Evolutionary conservation across 2,888 invertebrate species (phyloP).

Genomic region (Loripinus fragilis): DNA sequence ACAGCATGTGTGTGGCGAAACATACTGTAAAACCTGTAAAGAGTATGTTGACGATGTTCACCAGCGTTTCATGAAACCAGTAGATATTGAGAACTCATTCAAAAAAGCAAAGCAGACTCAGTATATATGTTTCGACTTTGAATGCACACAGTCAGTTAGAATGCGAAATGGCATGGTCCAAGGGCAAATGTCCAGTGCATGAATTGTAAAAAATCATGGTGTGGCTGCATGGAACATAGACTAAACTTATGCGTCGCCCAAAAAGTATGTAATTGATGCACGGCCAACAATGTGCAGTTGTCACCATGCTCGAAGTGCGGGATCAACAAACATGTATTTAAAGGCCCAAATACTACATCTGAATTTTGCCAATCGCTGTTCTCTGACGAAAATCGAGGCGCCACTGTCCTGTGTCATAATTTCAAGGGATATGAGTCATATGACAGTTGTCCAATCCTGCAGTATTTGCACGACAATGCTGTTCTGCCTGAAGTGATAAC

Average conservation of each 20-base stretch:
- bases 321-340: conserved; percentile 38
- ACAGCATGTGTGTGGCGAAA: conserved; percentile 23
- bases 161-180: conserved; percentile 36
- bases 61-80: conserved; percentile 35
- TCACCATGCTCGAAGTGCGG: conserved; percentile 44
- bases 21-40: conserved; percentile 33
- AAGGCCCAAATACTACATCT: conserved; percentile 28
- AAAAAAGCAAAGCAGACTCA: neutral
- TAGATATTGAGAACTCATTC: neutral
- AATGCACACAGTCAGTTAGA: conserved; percentile 35
- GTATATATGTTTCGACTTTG: conserved; percentile 46
- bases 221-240: conserved; percentile 44
- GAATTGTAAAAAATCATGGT: conserved; percentile 47
- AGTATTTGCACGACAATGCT: conserved; percentile 40
- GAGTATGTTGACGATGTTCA: conserved; percentile 26
- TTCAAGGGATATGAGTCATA: conserved; percentile 47
- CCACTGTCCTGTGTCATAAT: conserved; percentile 37
- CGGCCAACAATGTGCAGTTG: conserved; percentile 18
- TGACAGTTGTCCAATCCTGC: conserved; percentile 42
- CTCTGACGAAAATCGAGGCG: neutral
- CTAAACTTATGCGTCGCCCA: conserved; percentile 52
- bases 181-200: conserved; percentile 25
- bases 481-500: conserved; percentile 41
- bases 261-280: conserved; percentile 46
- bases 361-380: neutral